Base-by-base conservation (phyloP, 2,113 vertebrate species). In the Syngnathoides biaculeatus region DNA sequence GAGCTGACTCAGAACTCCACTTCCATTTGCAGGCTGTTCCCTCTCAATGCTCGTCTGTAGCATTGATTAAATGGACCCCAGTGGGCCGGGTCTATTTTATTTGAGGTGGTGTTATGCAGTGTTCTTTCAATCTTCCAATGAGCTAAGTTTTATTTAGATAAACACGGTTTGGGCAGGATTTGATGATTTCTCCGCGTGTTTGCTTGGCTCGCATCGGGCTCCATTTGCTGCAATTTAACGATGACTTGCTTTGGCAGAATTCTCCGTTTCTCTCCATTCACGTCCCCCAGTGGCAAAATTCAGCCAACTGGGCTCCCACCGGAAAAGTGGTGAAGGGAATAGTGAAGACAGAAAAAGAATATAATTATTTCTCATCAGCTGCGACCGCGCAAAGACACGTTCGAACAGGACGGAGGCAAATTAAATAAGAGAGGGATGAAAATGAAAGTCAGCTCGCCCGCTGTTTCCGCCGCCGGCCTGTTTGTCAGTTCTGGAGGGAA, bases 1-100 rank as follows among this genome's bases (percentile, higher is more conserved):
- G 89, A 89, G 90, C 91, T 92, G 91, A 92, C 84, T 92, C 90
- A 92, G 90, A 91, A 88, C 88, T 90, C 84, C 74, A 82, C 88
- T 90, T 90, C 88, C 87, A 89, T 90, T 91, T 89, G 83, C 84
- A 89, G 84, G 89, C 86, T 77, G 87, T 89, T 89, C 85, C 86
- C 84, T 84, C 86, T 87, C 84, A 84, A 83, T 80, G 84, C 84
- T 85, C 86, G 80, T 90, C 88, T 86, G 82, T 84, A 90, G 89
- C 84, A 88, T 91, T 91, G 89, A 92, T 91, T 91, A 90, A 92
- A 88, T 83, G 85, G 88, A 88, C 87, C 85, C 86, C 81, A 57
- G 86, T 85, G 85, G 85, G 79, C 76, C 40, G 74, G 87, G 88
- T 84, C 84, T 84, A 86, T 91, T 90, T 90, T 84, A 86, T 91